These are phyloP conservation scores for Aethes cnicana DNA, from an alignment of 2,888 invertebrate species.

Conservation along the genomic window DNA sequence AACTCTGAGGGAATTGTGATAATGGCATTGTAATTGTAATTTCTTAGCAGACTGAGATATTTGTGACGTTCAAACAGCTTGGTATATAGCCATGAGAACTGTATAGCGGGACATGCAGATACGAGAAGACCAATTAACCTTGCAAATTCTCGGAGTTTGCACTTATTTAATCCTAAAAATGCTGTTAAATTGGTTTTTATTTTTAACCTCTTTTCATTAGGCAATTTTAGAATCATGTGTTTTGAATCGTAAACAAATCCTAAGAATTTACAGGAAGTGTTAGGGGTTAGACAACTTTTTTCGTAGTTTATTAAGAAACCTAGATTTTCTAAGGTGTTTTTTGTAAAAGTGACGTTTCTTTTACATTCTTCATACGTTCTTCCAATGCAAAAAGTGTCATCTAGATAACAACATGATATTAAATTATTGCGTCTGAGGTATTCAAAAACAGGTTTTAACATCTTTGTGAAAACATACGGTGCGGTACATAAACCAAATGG, in stretches of 20 bases:
- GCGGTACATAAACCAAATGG: constrained; percentile 34
- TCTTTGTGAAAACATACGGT: constrained; percentile 35
- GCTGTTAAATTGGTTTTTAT: not conserved
- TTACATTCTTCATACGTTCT: constrained; percentile 19
- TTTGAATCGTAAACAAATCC: constrained; percentile 26
- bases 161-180: not conserved
- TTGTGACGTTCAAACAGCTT: constrained; percentile 15
- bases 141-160: constrained; percentile 15
- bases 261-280: constrained; percentile 19
- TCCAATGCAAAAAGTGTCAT: constrained; percentile 22
- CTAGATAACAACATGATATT: constrained; percentile 26
- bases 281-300: constrained; percentile 27
- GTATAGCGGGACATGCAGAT: constrained; percentile 14
- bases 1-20: not conserved
- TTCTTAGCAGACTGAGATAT: not conserved
- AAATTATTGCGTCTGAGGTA: constrained; percentile 8
- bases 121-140: constrained; percentile 4
- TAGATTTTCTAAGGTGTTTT: not conserved
- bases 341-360: constrained; percentile 17
- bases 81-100: constrained; percentile 13
- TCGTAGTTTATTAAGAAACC: constrained; percentile 28
- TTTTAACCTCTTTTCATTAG: not conserved
- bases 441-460: constrained; percentile 33
- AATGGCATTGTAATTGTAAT: not conserved
- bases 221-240: not conserved